Evolutionary conservation across 35 echinoderm and acorn worm species (phyloP).

Genomic region (Heliocidaris erythrogramma): DNA sequence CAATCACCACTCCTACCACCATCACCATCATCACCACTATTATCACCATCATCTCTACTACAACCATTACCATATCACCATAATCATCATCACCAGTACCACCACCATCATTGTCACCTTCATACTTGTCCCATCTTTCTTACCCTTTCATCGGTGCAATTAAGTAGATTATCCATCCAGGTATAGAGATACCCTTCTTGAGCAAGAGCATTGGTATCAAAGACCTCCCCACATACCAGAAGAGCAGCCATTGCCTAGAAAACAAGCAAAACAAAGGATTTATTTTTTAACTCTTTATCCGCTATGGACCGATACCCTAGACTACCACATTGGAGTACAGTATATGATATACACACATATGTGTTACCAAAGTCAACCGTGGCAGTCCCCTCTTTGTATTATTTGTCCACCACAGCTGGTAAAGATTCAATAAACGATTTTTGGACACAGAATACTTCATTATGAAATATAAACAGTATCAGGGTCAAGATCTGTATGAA

Average conservation of each 20-base stretch:
- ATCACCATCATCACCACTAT: background rate
- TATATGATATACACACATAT: too few relatives aligned
- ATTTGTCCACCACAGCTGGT: too few relatives aligned
- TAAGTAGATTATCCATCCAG: slow-evolving; percentile 94
- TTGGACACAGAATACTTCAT: too few relatives aligned
- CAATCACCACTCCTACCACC: background rate
- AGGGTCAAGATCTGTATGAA: too few relatives aligned
- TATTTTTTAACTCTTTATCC: too few relatives aligned
- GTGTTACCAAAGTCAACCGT: too few relatives aligned
- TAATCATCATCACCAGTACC: background rate
- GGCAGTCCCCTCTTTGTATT: too few relatives aligned
- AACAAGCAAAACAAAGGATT: too few relatives aligned
- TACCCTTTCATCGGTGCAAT: slow-evolving; percentile 92
- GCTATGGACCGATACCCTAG: too few relatives aligned
- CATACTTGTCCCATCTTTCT: background rate
- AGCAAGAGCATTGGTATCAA: slow-evolving; percentile 85
- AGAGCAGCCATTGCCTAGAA: slow-evolving; percentile 92
- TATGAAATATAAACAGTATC: too few relatives aligned
- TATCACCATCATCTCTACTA: background rate
- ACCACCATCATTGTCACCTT: background rate
- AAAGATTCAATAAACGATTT: background rate
- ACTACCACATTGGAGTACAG: too few relatives aligned
- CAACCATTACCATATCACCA: background rate
- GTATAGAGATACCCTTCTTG: slow-evolving; percentile 90
- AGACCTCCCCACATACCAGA: slow-evolving; percentile 94